Conservation (phyloP, 2,888 invertebrate species). For the Drosophila paramelanica region DNA sequence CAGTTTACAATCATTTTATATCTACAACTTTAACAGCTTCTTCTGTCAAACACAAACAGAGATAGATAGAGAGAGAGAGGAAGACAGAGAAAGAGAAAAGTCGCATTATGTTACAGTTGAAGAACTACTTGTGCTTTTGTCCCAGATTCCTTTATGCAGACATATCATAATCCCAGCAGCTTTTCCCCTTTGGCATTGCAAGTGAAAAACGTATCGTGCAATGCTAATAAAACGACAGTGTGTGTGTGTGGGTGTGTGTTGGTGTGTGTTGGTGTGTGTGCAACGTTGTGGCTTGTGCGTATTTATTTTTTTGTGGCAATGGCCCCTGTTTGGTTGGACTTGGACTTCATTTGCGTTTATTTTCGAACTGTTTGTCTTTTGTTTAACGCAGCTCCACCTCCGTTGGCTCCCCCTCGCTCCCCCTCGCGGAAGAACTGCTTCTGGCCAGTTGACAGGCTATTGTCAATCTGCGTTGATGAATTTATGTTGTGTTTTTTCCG, state of each 20-base stretch:
- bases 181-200: conserved; percentile 14
- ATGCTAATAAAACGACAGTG: conserved; percentile 25
- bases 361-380: conserved; percentile 75
- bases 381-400: conserved; percentile 44
- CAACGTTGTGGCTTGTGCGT: background rate
- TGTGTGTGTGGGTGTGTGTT: background rate
- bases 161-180: conserved; percentile 4
- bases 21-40: background rate
- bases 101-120: background rate
- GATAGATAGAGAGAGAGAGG: no score
- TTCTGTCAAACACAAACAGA: background rate
- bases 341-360: conserved; percentile 62
- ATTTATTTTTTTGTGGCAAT: conserved; percentile 49
- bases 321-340: conserved; percentile 35
- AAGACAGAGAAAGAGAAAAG: background rate
- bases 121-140: conserved; percentile 2
- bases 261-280: conserved; percentile 9
- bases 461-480: conserved; percentile 77
- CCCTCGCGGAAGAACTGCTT: background rate
- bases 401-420: background rate
- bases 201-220: conserved; percentile 18
- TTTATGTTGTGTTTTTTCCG: conserved; percentile 66
- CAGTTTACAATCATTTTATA: background rate
- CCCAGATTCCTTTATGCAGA: background rate
- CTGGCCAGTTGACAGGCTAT: conserved; percentile 46